A percentile compares a stretch with the other conserved stretches of the same genome.
phyloP scores from a whole-genome alignment of 37 sponge, comb jelly and placozoan species.

The Eunapius fragilis region DNA sequence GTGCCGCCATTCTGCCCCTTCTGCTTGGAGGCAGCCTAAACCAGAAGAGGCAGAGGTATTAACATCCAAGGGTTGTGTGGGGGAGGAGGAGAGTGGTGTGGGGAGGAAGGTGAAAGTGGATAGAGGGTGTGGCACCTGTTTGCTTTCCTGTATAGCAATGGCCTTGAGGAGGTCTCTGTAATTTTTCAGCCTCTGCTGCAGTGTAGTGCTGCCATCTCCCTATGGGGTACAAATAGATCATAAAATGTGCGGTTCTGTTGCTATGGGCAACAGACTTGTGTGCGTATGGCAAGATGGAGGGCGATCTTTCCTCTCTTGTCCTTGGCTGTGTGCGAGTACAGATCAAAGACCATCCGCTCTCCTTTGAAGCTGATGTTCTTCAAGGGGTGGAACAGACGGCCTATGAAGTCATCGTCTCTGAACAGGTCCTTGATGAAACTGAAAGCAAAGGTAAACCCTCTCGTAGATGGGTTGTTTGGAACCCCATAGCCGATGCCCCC shows the following conservation, averaged over 20 bases:
- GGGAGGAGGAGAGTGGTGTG: not conserved
- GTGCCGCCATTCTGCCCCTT: slow-evolving; percentile 3
- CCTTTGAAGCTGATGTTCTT: slow-evolving; percentile 26
- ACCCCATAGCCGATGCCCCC: not conserved
- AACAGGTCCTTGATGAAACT: slow-evolving; percentile 27
- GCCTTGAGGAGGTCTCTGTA: not conserved
- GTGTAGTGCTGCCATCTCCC: not conserved
- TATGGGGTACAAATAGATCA: not conserved
- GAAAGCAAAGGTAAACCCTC: not conserved
- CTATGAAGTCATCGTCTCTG: slow-evolving; percentile 68
- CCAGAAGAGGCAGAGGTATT: not conserved
- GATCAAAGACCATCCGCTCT: slow-evolving; percentile 15
- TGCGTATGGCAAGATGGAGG: slow-evolving; percentile 3
- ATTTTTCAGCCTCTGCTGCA: not conserved
- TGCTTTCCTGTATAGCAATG: not conserved
- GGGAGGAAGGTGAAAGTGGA: not conserved
- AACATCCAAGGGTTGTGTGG: too few species aligned
- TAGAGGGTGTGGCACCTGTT: not conserved
- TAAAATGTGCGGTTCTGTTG: not conserved
- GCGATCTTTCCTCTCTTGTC: slow-evolving; percentile 23
- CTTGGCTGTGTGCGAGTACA: slow-evolving; percentile 59
- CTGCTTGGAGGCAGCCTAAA: not conserved
- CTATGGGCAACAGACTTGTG: not conserved
- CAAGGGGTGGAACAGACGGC: slow-evolving; percentile 44
- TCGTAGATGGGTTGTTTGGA: too few species aligned